Base-by-base conservation (phyloP, 1,140 invertebrate species). In the Trichoplusia ni region DNA sequence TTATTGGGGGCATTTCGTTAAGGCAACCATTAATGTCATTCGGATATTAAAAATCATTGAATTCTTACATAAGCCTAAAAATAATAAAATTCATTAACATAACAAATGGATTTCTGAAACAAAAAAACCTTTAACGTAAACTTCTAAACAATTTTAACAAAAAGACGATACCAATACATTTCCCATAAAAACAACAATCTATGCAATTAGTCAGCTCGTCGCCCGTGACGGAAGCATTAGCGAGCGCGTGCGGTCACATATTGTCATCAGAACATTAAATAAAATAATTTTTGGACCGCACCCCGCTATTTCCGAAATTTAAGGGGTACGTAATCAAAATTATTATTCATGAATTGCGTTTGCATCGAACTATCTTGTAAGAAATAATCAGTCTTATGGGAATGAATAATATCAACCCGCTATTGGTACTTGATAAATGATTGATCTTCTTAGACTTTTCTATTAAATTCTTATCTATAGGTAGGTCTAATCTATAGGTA, bases 201-300 rank as follows among this genome's bases (percentile, higher is more conserved):
- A 47, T 11, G 44, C 51, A 59, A 77, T 79, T 75, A 73, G 69
- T 38, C 33, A 14, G 8, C 47, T 16, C 64, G 66, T 68, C 63
- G 71, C 21, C 60, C 58, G 51, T 29, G 63, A 63, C 67, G 76
- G 75, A 77, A 68, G 69, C 75, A 77, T 77, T 77, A 80, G 27
- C 29, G 21, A 29, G 49, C 67, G 42, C 64, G 67, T 67, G 66
- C 25, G 56, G 54, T 51, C 61, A 61, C 63, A 44, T 40, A 40
- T 40, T 58, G 53, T 42, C 44, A 38, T 23, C 14, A 42, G 21
- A 19, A 56, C 64, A 64, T 64, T 25, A 64, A 70, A 70, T 58
- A 44, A 42, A 73, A 69, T 70, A 56, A 64, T 64, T 73, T 73
- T 65, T 66, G 56, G 51, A 60, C 54, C 53, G 33, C 66, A 46